Conservation (phyloP, 2,113 vertebrate genomes). For the Macroglossus sobrinus region DNA sequence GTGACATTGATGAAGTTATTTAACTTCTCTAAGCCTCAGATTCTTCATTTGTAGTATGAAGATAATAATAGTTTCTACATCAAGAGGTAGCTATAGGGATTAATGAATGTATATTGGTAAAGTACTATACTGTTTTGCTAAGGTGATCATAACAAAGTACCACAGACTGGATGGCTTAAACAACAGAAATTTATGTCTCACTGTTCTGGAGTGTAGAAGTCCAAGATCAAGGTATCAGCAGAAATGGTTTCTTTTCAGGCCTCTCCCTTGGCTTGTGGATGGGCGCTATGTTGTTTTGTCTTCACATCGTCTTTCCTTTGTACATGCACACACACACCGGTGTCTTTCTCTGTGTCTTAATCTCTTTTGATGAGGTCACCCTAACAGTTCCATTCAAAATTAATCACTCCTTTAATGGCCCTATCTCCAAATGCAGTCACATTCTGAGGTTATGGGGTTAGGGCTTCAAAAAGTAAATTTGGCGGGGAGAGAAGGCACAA, state of each 20-base stretch:
- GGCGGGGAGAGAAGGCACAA: too few species aligned
- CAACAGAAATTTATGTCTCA: background rate
- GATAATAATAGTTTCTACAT: background rate
- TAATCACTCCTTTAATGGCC: background rate
- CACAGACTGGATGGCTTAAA: background rate
- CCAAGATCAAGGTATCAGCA: background rate
- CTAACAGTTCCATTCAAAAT: background rate
- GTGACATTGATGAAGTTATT: background rate
- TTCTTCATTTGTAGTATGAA: background rate
- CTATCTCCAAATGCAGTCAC: background rate
- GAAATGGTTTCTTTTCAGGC: background rate
- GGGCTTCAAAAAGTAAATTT: background rate
- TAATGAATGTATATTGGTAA: background rate
- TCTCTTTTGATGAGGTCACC: background rate
- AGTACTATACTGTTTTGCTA: background rate
- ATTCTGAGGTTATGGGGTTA: background rate
- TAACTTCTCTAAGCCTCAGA: background rate
- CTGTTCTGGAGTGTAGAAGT: background rate
- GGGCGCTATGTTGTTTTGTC: background rate
- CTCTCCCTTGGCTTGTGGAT: background rate
- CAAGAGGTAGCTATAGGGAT: background rate
- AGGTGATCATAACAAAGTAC: background rate
- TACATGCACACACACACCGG: background rate
- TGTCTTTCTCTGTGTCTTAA: background rate
- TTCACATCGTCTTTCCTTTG: background rate